Base-by-base conservation (phyloP, 2,797 vertebrate species). In the Nasua narica region DNA sequence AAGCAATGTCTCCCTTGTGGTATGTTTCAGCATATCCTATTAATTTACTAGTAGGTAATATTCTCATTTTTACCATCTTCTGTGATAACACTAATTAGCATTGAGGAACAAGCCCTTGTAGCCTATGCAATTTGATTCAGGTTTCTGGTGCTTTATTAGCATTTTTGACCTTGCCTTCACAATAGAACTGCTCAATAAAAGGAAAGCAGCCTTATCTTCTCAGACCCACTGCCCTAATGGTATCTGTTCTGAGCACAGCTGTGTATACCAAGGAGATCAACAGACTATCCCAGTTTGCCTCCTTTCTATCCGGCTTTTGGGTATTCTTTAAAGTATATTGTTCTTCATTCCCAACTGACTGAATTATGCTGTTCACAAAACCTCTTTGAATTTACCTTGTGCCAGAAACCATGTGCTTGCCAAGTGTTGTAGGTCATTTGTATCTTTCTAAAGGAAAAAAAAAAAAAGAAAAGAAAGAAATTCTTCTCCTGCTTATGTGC, bases 1-100 rank as follows among this genome's bases (percentile, higher is more conserved):
- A 98, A 35, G 91, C 92, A 98, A 97, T 98, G 97, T 94, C 96
- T 98, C 98, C 98, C 98, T 97, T 94, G 98, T 98, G 98, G 90
- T 89, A 96, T 98, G 95, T 98, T 98, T 98, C 94, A 97, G 89
- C 92, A 97, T 97, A 98, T 96, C 93, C 98, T 98, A 98, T 98
- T 98, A 98, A 99, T 98, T 98, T 97, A 95, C 93, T 70, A 95
- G 97, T 97, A 98, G 97, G 97, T 97, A 98, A 98, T 97, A 95
- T 94, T 98, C 96, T 98, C 97, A 97, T 97, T 98, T 98, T 97
- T 98, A 93, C 85, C 92, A 96, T 98, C 96, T 98, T 96, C 48
- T 98, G 82, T 96, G 97, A 98, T 98, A 97, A 97, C 87, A 95
- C 96, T 99, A 98, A 98, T 99, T 98, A 98, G 97, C 96, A 98